phyloP scores from a whole-genome alignment of 2,888 invertebrate species.

The Malachius bipustulatus region DNA sequence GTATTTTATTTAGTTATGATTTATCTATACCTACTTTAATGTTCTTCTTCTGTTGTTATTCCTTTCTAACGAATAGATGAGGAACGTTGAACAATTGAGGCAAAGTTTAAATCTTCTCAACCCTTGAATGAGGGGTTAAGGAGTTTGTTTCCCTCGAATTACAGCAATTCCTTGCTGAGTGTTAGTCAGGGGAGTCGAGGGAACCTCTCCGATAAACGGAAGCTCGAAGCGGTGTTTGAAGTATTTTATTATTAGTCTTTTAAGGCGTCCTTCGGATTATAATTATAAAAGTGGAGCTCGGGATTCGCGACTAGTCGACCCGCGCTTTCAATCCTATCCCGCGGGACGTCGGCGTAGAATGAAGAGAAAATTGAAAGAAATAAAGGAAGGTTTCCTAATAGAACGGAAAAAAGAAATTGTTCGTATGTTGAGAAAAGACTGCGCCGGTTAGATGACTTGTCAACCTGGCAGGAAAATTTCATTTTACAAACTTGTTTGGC shows the following conservation, averaged over 20 bases:
- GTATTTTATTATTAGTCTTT: not conserved
- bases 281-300: slow-evolving; percentile 1
- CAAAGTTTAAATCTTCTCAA: no score
- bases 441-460: slow-evolving; percentile 43
- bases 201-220: no score
- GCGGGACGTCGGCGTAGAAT: slow-evolving; percentile 35
- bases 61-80: no score
- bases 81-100: no score
- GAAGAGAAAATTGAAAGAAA: slow-evolving; percentile 43
- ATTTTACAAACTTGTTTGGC: slow-evolving; percentile 47
- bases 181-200: no score
- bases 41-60: no score
- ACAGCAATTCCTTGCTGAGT: no score
- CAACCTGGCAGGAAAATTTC: slow-evolving; percentile 45
- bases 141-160: no score
- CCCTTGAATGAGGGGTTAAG: no score
- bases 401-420: slow-evolving; percentile 33
- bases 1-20: no score
- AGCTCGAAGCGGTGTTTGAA: no score
- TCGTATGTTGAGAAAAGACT: slow-evolving; percentile 29
- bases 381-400: slow-evolving; percentile 34
- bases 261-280: not conserved
- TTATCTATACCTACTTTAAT: no score
- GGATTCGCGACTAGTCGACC: slow-evolving; percentile 1
- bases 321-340: slow-evolving; percentile 23